Conservation (phyloP, 2,888 invertebrate species). For the Thera obeliscata region DNA sequence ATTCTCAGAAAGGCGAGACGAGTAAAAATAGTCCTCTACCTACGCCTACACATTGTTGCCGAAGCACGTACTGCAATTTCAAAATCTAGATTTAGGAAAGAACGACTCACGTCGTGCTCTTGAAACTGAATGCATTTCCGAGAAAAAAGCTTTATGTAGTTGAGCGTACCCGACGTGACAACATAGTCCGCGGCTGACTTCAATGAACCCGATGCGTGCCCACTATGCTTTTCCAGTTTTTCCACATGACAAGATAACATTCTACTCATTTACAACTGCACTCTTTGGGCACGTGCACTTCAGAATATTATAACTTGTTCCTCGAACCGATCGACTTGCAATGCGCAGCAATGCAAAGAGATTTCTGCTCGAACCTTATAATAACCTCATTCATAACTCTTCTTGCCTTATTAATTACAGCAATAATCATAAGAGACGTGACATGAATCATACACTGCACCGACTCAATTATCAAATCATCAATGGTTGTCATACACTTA, state of each 20-base stretch:
- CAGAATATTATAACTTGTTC: slow-evolving; percentile 47
- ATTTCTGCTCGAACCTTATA: slow-evolving; percentile 40
- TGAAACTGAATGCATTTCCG: slow-evolving; percentile 68
- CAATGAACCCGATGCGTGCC: slow-evolving; percentile 61
- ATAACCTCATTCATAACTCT: slow-evolving; percentile 50
- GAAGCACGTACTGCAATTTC: slow-evolving; percentile 72
- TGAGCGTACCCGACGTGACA: slow-evolving; percentile 66
- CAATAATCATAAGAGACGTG: slow-evolving; percentile 62
- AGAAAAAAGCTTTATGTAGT: slow-evolving; percentile 56
- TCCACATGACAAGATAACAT: slow-evolving; percentile 47
- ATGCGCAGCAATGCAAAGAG: slow-evolving; percentile 4
- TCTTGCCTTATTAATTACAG: slow-evolving; percentile 53
- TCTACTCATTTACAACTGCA: slow-evolving; percentile 45
- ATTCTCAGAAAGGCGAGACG: slow-evolving; percentile 53
- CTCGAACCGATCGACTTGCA: slow-evolving; percentile 37
- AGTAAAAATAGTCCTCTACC: slow-evolving; percentile 52
- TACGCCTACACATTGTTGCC: slow-evolving; percentile 59
- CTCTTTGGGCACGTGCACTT: slow-evolving; percentile 45
- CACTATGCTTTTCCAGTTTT: slow-evolving; percentile 61
- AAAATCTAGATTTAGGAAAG: slow-evolving; percentile 72
- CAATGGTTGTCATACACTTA: slow-evolving; percentile 59
- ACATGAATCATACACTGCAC: slow-evolving; percentile 58
- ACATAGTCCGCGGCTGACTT: slow-evolving; percentile 57
- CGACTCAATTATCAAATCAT: slow-evolving; percentile 61
- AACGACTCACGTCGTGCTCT: slow-evolving; percentile 61